Evolutionary conservation across 2,888 invertebrate genomes (phyloP), one percentile per base, ranked within the genome.

Genomic region (Noctua janthe): DNA sequence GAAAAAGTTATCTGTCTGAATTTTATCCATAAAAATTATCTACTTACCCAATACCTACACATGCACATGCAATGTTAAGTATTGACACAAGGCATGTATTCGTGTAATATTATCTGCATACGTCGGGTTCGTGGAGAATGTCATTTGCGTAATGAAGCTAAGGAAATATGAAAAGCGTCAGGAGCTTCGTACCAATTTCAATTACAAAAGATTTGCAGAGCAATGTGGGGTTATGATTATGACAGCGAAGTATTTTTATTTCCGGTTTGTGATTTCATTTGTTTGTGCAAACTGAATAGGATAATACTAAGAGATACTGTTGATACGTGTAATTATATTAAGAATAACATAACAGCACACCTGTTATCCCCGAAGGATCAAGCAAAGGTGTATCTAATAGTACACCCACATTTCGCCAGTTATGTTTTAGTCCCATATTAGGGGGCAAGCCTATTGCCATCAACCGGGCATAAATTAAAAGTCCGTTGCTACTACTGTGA

Each of bases 81-180:
- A 78, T 59, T 49, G 23, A 20, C 72, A 74, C 67, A 72, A 47
- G 11, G n/a, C 47, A 76, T 75, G 78, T 69, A 69, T 74, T 83
- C 71, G 51, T 71, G 67, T 77, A 80, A 79, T 86, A 84, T 74
- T 88, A 88, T 88, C 82, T 66, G 51, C 81, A 83, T 81, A 83
- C 74, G 54, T 74, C 29, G 79, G 54, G n/a, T 79, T 78, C 64
- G 81, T 77, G 56, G 78, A 71, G 74, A 82, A 78, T 82, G 80
- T 88, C 81, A 87, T 87, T 86, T 87, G 80, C 87, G 76, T 87
- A 87, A 87, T 88, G 88, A 88, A 88, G 81, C 88, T 82, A 85
- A 86, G 81, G 78, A 84, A 84, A 78, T 78, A 78, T 84, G 85
- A 82, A 85, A 78, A 74, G 73, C 74, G 76, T 76, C 76, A 71